Evolutionary conservation across 2,888 invertebrate genomes (phyloP), one percentile per base, ranked within the genome.

Genomic region (Hirtodrosophila trivittata): DNA sequence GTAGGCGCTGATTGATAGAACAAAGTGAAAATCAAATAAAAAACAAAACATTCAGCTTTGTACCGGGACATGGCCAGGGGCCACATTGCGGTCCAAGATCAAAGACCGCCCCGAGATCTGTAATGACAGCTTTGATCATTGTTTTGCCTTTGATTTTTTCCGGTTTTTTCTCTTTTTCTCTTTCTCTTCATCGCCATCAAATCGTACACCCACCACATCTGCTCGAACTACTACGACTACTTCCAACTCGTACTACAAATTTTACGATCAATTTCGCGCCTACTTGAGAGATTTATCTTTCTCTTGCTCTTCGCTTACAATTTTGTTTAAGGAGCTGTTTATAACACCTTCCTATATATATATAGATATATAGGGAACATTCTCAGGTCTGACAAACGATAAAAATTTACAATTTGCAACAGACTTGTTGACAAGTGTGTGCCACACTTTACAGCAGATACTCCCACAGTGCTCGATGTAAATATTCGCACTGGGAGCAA

Each of bases 1-100:
- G 87, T 71, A 85, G 86, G 77, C 65, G 86, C 81, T 83, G 82
- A 83, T 87, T 87, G 82, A 83, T 87, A 82, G 86, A 87, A 83
- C 82, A 83, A 83, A 83, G 82, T 85, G 83, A 87, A 83, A 85
- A 83, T 83, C 87, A 83, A 83, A 83, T 87, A 87, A 83, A 83
- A 83, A 83, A 87, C 86, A 87, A 85, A 85, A 87, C 80, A 80
- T 80, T 67, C 66, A 84, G 78, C 70, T 64, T 64, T 59, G 5
- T 21, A 21, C 18, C 18, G 50, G 74, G 62, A 66, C 62, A 58
- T 42, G 46, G 58, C 54, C 41, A 28, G 18, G 18, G 18, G 67
- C 74, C 83, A 71, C 75, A 85, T 67, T 77, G 81, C 87, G 87
- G 87, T 63, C 35, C 49, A 45, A 87, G 87, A 87, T 83, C 83